Base-by-base conservation (phyloP, 1,140 invertebrate species). In the Lethrus apterus region DNA sequence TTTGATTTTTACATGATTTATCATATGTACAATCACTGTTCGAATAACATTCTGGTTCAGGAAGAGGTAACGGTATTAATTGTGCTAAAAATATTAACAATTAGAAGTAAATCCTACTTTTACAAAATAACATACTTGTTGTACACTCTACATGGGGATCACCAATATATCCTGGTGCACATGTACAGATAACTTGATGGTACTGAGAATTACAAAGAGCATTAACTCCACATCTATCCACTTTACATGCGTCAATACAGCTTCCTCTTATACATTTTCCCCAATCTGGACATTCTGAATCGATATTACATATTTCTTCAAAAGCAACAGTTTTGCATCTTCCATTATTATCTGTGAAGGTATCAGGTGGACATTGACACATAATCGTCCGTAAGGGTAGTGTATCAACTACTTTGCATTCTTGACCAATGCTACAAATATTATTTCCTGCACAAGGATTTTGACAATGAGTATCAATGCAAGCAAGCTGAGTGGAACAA, bases 61-160 rank as follows among this genome's bases (percentile, higher is more conserved):
- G 59, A 51, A 70, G 55, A 51, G 70, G 67, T 17, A 66, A 51
- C 46, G 73, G 57, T 49, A 63, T 62, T 62, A 72, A 61, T 52
- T 72, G 68, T 52, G 73, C 77, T 77, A 57, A 8, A 64, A 64
- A 38, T n/a, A n/a, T n/a, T n/a, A n/a, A n/a, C n/a, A n/a, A n/a
- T n/a, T n/a, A n/a, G n/a, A n/a, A n/a, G n/a, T n/a, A n/a, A n/a
- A n/a, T n/a, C n/a, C 33, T 46, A 24, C 24, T 46, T 32, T 7
- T 23, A 9, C 10, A 34, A 14, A 3, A 17, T 3, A 13, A 17
- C 24, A 38, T 21, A 81, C 79, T 67, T 63, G 69, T 67, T 21
- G 73, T 78, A 60, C 90, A 94, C 62, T 90, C 85, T 20, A 86
- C 70, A 62, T 86, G 78, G 15, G 89, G 79, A 67, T 92, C 89